Base-by-base conservation (phyloP, 2,113 vertebrate species). In the Sialia sialis region DNA sequence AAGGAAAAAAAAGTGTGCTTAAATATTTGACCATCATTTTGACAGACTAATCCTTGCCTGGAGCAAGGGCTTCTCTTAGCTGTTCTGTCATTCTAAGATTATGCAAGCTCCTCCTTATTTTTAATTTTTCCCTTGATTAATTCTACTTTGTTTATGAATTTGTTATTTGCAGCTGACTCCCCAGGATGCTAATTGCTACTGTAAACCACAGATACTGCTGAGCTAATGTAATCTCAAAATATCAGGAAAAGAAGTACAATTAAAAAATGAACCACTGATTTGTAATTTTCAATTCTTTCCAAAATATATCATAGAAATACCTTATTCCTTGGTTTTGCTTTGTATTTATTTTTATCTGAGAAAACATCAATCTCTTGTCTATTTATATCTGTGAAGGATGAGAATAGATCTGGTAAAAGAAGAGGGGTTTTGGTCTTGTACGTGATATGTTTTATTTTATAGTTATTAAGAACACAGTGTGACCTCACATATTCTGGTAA, bases 181-280 rank as follows among this genome's bases (percentile, higher is more conserved):
- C 94, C 88, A 68, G 96, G 97, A 97, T 96, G 96, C 96, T 96
- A 97, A 97, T 96, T 97, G 94, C 93, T 96, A 89, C 93, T 95
- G 94, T 96, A 95, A 93, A 95, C 94, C 82, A 58, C 80, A 96
- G 94, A 96, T 95, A 96, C 94, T 90, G 94, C 96, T 96, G 94
- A 96, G 94, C 90, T 95, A 94, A 97, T 92, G 88, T 46, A 58
- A 91, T 94, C 93, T 90, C 79, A 77, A 90, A 88, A 79, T 75
- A 91, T 26, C 84, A 73, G 78, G 68, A 38, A 80, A 72, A 73
- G 30, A 78, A 86, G 72, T 87, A 60, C 73, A 77, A 74, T 92
- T 93, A 46, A 87, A 74, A 88, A 87, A 73, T 49, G 44, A 90
- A 82, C 63, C 62, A 68, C 38, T 38, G 34, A 78, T 55, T 89